phyloP scores from a whole-genome alignment of 1,140 invertebrate genomes.

The Scaptomyza hsui region DNA sequence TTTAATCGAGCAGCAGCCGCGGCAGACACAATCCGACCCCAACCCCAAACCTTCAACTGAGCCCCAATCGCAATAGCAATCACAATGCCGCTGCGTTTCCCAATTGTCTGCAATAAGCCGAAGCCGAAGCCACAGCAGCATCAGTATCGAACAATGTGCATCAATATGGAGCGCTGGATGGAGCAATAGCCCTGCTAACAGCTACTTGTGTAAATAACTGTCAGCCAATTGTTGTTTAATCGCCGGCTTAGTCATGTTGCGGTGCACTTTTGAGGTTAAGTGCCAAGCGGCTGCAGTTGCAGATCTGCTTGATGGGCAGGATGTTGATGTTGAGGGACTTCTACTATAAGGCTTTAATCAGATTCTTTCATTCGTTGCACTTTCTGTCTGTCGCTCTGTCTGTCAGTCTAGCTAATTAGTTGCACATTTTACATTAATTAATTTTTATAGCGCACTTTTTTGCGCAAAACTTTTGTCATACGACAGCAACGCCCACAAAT shows the following conservation, averaged over 20 bases:
- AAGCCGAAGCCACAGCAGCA: conserved; percentile 1
- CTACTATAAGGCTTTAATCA: not conserved
- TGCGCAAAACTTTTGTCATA: conserved; percentile 52
- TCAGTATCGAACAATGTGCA: conserved; percentile 25
- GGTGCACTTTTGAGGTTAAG: conserved; percentile 69
- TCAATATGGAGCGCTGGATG: conserved; percentile 20
- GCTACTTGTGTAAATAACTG: conserved; percentile 80
- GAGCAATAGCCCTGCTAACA: conserved; percentile 34
- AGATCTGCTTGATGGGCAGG: not conserved
- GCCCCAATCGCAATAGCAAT: conserved; percentile 21
- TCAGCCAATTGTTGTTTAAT: conserved; percentile 83
- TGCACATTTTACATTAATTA: conserved; percentile 81
- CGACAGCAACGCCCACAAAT: conserved; percentile 45
- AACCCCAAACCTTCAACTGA: not conserved
- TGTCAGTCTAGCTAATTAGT: conserved; percentile 65
- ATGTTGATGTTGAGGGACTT: not conserved
- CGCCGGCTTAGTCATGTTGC: conserved; percentile 65
- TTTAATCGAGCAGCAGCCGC: conserved; percentile 65
- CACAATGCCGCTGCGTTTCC: conserved; percentile 25
- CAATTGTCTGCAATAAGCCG: conserved; percentile 54
- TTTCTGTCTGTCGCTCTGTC: not conserved
- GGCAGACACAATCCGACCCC: conserved; percentile 20
- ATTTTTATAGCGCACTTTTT: conserved; percentile 68
- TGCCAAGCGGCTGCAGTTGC: conserved; percentile 21
- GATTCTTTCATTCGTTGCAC: not conserved